phyloP scores from a whole-genome alignment of 2,888 invertebrate species.

The Meloe dianella region DNA sequence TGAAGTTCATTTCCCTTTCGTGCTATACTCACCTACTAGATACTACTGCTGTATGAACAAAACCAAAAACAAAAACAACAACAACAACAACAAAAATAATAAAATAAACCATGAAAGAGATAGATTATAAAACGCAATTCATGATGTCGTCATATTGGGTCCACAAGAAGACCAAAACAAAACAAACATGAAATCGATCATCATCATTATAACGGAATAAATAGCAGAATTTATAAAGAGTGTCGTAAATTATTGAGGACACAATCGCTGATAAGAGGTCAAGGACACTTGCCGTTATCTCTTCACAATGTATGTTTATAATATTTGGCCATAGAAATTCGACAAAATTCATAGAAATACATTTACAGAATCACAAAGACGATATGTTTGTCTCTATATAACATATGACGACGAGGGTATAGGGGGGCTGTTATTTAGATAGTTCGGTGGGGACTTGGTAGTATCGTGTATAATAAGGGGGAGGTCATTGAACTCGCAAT shows the following conservation, averaged over 20 bases:
- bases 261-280: constrained; percentile 12
- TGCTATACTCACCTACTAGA: neutral
- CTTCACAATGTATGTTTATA: neutral
- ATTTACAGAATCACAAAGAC: constrained; percentile 29
- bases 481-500: constrained; percentile 55
- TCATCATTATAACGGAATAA: constrained; percentile 5
- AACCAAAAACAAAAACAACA: too few species aligned
- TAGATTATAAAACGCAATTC: neutral
- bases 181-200: constrained; percentile 1
- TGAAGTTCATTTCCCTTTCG: constrained; percentile 27
- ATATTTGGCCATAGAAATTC: too few species aligned
- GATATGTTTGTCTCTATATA: constrained; percentile 15
- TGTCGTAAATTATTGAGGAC: constrained; percentile 4
- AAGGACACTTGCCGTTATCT: constrained; percentile 6
- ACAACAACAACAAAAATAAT: too few species aligned
- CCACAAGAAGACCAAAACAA: neutral
- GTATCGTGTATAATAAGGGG: constrained; percentile 22
- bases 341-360: too few species aligned
- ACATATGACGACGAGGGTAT: neutral
- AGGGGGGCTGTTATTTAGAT: constrained; percentile 8
- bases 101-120: neutral
- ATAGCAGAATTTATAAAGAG: constrained; percentile 2
- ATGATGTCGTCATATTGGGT: constrained; percentile 1
- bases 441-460: constrained; percentile 12
- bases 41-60: neutral